phyloP scores from a whole-genome alignment of 2,888 invertebrate species.

The Drosophila macrospina region DNA sequence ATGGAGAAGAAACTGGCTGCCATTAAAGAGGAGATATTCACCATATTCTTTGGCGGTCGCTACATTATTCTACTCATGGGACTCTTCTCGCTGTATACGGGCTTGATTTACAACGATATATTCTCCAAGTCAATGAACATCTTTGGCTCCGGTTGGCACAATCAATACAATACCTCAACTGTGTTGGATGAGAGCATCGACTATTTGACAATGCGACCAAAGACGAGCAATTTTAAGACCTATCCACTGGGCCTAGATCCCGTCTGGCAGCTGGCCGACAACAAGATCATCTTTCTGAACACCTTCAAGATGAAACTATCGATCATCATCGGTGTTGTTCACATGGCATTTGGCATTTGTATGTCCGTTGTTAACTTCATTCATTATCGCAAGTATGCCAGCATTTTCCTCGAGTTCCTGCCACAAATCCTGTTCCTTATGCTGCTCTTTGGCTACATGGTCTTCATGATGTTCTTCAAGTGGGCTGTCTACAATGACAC shows the following conservation, averaged over 20 bases:
- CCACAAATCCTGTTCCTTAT: conserved; percentile 96
- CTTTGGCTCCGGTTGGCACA: conserved; percentile 94
- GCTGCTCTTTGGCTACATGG: conserved; percentile 96
- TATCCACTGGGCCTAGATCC: conserved; percentile 93
- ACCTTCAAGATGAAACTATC: conserved; percentile 98
- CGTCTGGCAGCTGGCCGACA: conserved; percentile 91
- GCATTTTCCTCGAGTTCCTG: conserved; percentile 93
- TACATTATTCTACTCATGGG: conserved; percentile 99
- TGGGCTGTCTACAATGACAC: conserved; percentile 90
- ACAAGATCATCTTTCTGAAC: conserved; percentile 97
- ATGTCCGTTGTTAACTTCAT: conserved; percentile 92
- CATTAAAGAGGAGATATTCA: conserved; percentile 95
- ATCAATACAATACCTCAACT: conserved; percentile 87
- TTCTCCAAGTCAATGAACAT: conserved; percentile 98
- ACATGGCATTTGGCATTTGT: conserved; percentile 97
- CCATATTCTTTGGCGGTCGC: conserved; percentile 98
- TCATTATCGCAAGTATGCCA: conserved; percentile 89
- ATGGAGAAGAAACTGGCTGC: conserved; percentile 91
- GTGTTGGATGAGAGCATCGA: conserved; percentile 26
- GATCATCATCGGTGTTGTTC: conserved; percentile 95
- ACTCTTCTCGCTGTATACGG: conserved; percentile 98
- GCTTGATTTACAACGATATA: conserved; percentile 98
- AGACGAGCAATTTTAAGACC: conserved; percentile 88
- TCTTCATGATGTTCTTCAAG: conserved; percentile 95
- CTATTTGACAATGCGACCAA: conserved; percentile 81